A percentile compares a stretch with the other conserved stretches of the same genome.
Conservation (phyloP, 2,797 vertebrate genomes). For the Silurus lanzhouensis region DNA sequence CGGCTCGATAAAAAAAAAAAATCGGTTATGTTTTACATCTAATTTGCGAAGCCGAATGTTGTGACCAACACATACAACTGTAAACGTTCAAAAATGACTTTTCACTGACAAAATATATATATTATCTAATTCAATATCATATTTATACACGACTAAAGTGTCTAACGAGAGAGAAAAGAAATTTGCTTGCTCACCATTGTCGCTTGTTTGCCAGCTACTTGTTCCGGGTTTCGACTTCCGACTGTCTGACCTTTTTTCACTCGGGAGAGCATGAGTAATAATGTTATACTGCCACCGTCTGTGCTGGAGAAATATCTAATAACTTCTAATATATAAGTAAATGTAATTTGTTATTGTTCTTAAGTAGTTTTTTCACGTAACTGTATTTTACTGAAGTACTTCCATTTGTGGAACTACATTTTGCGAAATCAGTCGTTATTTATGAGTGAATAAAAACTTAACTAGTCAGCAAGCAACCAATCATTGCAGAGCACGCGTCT, state of each 20-base stretch:
- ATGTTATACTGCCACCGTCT: constrained; percentile 1
- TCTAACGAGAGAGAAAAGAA: not conserved
- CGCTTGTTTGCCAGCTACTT: constrained; percentile 26
- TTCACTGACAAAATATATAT: not conserved
- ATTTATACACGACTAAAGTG: not conserved
- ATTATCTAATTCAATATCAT: not conserved
- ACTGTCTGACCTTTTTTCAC: too few relatives aligned
- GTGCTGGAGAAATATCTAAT: not conserved
- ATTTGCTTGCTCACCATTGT: constrained; percentile 57
- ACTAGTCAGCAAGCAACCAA: too few relatives aligned
- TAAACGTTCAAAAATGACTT: not conserved
- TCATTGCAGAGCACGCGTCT: too few relatives aligned
- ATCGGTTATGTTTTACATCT: not conserved
- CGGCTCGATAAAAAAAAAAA: not conserved
- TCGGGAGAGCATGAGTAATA: not conserved
- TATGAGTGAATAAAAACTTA: too few relatives aligned
- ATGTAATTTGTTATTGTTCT: too few relatives aligned
- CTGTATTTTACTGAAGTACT: too few relatives aligned
- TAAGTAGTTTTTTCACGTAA: too few relatives aligned
- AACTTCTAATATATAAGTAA: too few relatives aligned
- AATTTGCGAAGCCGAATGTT: not conserved
- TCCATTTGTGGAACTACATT: too few relatives aligned
- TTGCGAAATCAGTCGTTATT: too few relatives aligned
- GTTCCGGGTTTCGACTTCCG: constrained; percentile 17
- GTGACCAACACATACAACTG: not conserved